Evolutionary conservation across 30 jellyfish, hydroid and myxozoan genomes (phyloP).

Genomic region (Hydractinia symbiolongicarpus): DNA sequence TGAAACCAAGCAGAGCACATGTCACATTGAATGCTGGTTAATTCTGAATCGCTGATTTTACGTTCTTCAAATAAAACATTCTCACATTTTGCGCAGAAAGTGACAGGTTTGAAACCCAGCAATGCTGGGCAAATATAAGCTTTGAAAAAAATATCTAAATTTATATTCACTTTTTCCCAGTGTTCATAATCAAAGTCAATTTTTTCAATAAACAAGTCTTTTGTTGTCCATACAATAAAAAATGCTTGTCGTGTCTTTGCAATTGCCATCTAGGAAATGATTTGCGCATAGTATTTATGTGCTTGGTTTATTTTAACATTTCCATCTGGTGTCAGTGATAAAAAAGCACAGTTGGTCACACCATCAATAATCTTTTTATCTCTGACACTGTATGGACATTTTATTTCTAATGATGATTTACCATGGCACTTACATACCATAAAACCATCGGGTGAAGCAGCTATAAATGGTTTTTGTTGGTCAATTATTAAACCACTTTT

Average conservation of each 20-base stretch:
- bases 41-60: too few species aligned
- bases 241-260: neutral
- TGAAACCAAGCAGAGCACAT: neutral
- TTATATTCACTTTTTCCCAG: neutral
- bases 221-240: constrained; percentile 4
- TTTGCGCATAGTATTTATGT: neutral
- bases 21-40: constrained; percentile 11
- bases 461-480: constrained; percentile 15
- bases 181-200: neutral
- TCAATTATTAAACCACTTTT: constrained; percentile 24
- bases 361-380: neutral
- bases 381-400: constrained; percentile 12
- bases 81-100: constrained; percentile 10
- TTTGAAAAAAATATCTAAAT: constrained; percentile 13
- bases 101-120: constrained; percentile 11
- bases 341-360: neutral
- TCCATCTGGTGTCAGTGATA: neutral
- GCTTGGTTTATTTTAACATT: neutral
- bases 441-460: constrained; percentile 43
- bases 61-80: neutral
- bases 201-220: neutral
- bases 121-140: constrained; percentile 13
- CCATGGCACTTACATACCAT: constrained; percentile 5
- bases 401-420: constrained; percentile 9
- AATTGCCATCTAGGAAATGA: neutral